Base-by-base conservation (phyloP, 2,797 vertebrate species). In the Channallabes apus region DNA sequence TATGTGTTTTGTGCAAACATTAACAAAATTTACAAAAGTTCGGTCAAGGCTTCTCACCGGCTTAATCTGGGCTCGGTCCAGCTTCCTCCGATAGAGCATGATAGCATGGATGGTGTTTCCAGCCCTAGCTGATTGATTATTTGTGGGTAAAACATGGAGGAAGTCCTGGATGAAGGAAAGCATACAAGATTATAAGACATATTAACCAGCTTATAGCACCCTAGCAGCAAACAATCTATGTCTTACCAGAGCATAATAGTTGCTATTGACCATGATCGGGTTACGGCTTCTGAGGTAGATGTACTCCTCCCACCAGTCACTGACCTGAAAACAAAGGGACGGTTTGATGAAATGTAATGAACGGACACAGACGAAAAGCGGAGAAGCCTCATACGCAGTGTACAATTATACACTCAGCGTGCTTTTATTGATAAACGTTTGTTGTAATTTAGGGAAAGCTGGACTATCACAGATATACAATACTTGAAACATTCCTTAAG, bases 61-160 rank as follows among this genome's bases (percentile, higher is more conserved):
- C 85, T 97, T 97, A 89, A 99, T 94, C 90, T 99, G 97, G 69
- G 97, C 97, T 82, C 98, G 93, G 94, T 99, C 98, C 90, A 99
- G 94, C 90, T 96, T 96, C 85, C 96, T 97, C 79, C 98, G 94
- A 91, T 99, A 99, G 3, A 98, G 93, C 93, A 99, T 95, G 89
- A 96, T 95, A 64, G 97, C 92, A 61, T 99, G 97, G 91, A 99
- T 96, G 90, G 95, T 89, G 29, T 99, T 99, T 62, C 97, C 98
- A 61, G 98, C 97, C 88, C 98, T 94, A 27, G 98, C 98, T 1
- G 98, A 96, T 92, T 98, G 98, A 32, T 97, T 71, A 58, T 91
- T 91, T 1, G 97, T 98, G 9, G 98, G 98, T 85, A 87, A 87
- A 64, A 97, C 89, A 51, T 97, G 96, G 65, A 99, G 93, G 88